phyloP scores from a whole-genome alignment of 2,113 vertebrate species.

The Caretta caretta region DNA sequence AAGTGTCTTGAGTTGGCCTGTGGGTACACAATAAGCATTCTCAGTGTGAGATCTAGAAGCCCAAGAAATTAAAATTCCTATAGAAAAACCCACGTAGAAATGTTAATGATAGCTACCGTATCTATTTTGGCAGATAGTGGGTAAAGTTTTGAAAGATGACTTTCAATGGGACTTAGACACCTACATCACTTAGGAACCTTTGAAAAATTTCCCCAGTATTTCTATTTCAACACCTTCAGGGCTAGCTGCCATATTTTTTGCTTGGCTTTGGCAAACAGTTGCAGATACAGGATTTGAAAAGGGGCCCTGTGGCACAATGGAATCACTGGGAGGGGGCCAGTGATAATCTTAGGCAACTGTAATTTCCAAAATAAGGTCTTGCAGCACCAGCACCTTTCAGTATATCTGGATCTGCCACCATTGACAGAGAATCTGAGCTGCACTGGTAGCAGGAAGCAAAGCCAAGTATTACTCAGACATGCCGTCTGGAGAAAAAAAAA shows the following conservation, averaged over 20 bases:
- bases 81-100: neutral
- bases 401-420: conserved; percentile 4
- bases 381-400: neutral
- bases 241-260: neutral
- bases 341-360: neutral
- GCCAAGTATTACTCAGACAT: neutral
- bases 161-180: neutral
- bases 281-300: conserved; percentile 13
- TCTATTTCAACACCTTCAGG: neutral
- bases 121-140: neutral
- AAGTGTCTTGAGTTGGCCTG: neutral
- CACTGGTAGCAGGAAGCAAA: conserved; percentile 27
- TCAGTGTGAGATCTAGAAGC: neutral
- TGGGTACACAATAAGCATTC: neutral
- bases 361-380: neutral
- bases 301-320: neutral
- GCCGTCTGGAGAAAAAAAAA: conserved; percentile 64
- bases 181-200: neutral
- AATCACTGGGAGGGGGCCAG: neutral
- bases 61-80: neutral
- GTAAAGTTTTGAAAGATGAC: neutral
- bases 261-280: conserved; percentile 5
- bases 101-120: neutral
- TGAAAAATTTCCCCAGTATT: neutral
- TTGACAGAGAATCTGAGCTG: neutral